Evolutionary conservation across 2,888 invertebrate species (phyloP), one percentile per base, ranked within the genome.

Genomic region (Rhingia rostrata): DNA sequence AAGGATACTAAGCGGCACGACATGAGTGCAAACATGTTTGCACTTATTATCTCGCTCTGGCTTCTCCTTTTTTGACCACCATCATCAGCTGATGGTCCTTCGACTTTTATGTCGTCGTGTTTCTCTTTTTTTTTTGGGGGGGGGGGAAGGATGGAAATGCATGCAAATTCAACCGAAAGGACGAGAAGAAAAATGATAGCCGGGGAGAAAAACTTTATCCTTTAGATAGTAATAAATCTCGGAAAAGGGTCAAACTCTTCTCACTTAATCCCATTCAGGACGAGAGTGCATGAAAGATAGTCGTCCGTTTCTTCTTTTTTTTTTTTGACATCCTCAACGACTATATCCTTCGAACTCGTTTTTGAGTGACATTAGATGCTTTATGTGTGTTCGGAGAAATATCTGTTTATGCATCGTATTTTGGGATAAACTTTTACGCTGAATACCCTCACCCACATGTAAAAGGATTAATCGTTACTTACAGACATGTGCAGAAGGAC

Each of bases 11-110:
- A 78, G 70, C 69, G 63, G 78, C 78, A 78, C 70, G 78, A 78
- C 78, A 78, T 70, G 78, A 78, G 70, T 70, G 70, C 78, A 78
- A 70, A 70, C 70, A 78, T 78, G 78, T 78, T 78, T 78, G 78
- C 70, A 78, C 70, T 78, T 78, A 78, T 70, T 78, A 72, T 64
- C 78, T 56, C 49, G 45, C 14, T 61, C 61, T 39, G 30, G 12
- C 47, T 39, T 37, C 47, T 49, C 58, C 35, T 56, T 45, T 56
- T 45, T 45, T 61, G 61, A 66, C 66, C 64, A 33, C 41, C 9
- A 35, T 30, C 12, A 43, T 51, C 32, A 64, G 61, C 9, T 47
- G 58, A 45, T 14, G 33, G 61, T 61, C 54, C 51, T 61, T 63
- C 54, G 73, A 72, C 61, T 72, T 72, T 72, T 66, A 75, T 56